Evolutionary conservation across 2,797 vertebrate species (phyloP).

Genomic region (Triplophysa bombifrons): DNA sequence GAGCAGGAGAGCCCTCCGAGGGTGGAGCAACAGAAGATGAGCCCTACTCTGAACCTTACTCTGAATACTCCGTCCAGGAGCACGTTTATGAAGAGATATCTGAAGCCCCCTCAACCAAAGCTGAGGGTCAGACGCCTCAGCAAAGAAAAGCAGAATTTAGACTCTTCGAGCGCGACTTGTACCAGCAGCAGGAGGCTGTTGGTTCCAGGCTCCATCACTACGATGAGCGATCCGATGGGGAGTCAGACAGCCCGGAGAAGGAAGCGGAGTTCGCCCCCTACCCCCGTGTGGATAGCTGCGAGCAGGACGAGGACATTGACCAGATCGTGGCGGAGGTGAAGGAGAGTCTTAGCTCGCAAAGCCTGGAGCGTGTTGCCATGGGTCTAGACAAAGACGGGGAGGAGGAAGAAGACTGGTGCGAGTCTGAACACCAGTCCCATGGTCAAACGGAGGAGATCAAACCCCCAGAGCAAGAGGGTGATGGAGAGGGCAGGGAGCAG

Average conservation of each 20-base stretch:
- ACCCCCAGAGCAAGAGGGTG: conserved; percentile 42
- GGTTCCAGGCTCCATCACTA: conserved; percentile 95
- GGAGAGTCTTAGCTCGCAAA: conserved; percentile 87
- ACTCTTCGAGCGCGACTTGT: conserved; percentile 78
- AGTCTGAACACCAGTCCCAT: conserved; percentile 57
- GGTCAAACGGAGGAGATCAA: conserved; percentile 66
- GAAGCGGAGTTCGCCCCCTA: conserved; percentile 95
- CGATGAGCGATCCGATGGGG: conserved; percentile 91
- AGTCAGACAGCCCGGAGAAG: conserved; percentile 96
- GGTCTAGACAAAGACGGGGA: conserved; percentile 81
- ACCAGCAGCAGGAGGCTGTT: conserved; percentile 89
- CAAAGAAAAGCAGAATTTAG: conserved; percentile 75
- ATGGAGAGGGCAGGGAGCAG: conserved; percentile 44
- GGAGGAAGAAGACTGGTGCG: conserved; percentile 74
- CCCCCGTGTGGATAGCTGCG: conserved; percentile 90
- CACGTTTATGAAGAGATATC: conserved; percentile 97
- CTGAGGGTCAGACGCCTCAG: conserved; percentile 71
- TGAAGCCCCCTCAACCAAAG: conserved; percentile 67
- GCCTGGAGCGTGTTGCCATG: conserved; percentile 76
- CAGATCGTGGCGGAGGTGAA: conserved; percentile 85
- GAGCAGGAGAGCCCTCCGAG: conserved; percentile 51
- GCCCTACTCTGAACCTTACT: conserved; percentile 89
- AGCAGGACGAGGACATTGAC: conserved; percentile 92
- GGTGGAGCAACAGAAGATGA: conserved; percentile 71
- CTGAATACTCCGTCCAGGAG: conserved; percentile 87